Percentiles rank a stretch among this genome's conserved stretches.
These are phyloP conservation scores for Enteromius anoplus DNA, from an alignment of 2,797 vertebrate genomes.

Conservation along the genomic window DNA sequence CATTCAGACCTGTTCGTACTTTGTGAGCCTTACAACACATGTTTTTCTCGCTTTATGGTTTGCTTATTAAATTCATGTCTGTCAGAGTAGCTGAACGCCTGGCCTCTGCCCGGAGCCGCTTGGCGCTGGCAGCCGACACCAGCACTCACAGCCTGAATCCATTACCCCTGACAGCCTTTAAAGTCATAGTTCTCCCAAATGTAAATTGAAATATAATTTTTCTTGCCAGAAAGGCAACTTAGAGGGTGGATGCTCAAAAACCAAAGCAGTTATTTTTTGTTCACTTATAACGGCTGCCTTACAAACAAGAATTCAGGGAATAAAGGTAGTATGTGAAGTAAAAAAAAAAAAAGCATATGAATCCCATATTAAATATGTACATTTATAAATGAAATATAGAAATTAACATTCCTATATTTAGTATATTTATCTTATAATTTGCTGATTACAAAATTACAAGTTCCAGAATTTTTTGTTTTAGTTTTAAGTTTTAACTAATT, in stretches of 20 bases:
- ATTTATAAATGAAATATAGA: too few relatives aligned
- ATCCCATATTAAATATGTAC: too few relatives aligned
- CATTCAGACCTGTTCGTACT: slow-evolving; percentile 24
- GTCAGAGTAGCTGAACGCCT: slow-evolving; percentile 40
- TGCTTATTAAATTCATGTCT: slow-evolving; percentile 54
- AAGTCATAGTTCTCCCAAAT: slow-evolving; percentile 43
- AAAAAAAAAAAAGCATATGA: too few relatives aligned
- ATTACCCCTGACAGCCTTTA: slow-evolving; percentile 53
- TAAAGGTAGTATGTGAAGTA: too few relatives aligned
- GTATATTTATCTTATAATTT: background rate
- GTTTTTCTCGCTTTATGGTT: slow-evolving; percentile 31
- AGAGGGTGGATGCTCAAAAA: slow-evolving; percentile 20
- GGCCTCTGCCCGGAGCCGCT: slow-evolving; percentile 45
- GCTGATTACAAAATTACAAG: background rate
- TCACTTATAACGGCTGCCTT: background rate
- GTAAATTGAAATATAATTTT: slow-evolving; percentile 52
- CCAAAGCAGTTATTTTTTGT: slow-evolving; percentile 4
- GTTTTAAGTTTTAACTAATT: background rate
- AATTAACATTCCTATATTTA: too few relatives aligned
- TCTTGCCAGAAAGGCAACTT: slow-evolving; percentile 16
- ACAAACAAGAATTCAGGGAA: too few relatives aligned
- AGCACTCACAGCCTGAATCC: slow-evolving; percentile 44
- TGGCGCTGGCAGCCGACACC: slow-evolving; percentile 20
- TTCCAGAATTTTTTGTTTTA: too few relatives aligned
- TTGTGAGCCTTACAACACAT: slow-evolving; percentile 1